Conservation (phyloP, 2,888 invertebrate species). For the Troilus luridus region DNA sequence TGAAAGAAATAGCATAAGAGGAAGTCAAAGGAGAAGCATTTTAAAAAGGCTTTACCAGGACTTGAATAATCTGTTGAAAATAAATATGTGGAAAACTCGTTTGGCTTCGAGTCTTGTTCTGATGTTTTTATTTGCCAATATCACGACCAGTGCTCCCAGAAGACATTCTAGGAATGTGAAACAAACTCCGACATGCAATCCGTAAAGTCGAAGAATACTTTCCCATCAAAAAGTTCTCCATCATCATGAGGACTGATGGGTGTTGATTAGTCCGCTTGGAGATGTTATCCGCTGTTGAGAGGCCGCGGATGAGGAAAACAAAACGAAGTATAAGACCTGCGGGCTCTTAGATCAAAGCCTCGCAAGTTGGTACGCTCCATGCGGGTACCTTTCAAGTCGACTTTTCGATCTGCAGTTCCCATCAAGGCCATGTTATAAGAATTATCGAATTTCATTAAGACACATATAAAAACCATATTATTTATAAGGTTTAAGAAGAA, state of each 20-base stretch:
- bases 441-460: background rate
- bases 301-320: background rate
- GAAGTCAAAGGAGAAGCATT: too few species aligned
- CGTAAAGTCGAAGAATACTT: background rate
- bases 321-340: background rate
- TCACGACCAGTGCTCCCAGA: background rate
- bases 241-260: background rate
- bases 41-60: too few species aligned
- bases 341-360: background rate
- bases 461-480: background rate
- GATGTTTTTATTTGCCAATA: background rate
- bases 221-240: background rate
- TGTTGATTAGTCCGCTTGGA: background rate
- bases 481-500: too few species aligned
- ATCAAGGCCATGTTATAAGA: background rate
- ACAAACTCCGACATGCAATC: background rate
- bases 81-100: background rate
- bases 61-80: too few species aligned
- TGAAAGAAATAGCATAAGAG: too few species aligned
- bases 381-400: background rate
- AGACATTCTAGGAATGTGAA: background rate
- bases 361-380: background rate
- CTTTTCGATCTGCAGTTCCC: background rate
- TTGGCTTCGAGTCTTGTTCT: background rate
- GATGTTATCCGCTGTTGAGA: background rate